These are phyloP conservation scores for Steinernema carpocapsae DNA, from an alignment of 2,888 invertebrate genomes.

Conservation along the genomic window DNA sequence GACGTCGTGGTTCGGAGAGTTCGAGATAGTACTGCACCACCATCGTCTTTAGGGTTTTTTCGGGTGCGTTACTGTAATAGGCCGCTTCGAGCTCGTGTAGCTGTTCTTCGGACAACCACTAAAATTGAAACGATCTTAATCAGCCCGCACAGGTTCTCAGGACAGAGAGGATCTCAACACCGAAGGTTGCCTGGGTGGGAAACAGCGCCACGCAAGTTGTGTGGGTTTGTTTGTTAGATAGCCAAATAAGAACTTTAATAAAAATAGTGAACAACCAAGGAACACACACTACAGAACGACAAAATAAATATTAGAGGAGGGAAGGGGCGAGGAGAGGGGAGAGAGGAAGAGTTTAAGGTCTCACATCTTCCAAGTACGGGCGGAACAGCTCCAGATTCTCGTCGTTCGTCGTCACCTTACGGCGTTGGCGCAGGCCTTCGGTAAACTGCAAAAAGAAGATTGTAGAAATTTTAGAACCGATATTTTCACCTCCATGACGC, in stretches of 20 bases:
- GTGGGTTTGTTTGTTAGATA: background rate
- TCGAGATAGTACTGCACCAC: conserved; percentile 24
- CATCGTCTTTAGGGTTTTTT: conserved; percentile 25
- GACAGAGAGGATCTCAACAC: too few relatives aligned
- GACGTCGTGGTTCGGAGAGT: conserved; percentile 4
- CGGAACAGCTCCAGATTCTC: conserved; percentile 1
- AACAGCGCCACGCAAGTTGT: too few relatives aligned
- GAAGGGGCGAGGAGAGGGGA: background rate
- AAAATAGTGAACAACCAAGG: conserved; percentile 23
- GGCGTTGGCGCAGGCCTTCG: conserved; percentile 15
- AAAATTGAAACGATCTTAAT: conserved; percentile 7
- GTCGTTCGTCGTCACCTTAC: background rate
- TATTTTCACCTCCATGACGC: background rate
- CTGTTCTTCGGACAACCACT: conserved; percentile 31
- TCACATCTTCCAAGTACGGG: conserved; percentile 34
- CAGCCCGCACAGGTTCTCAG: too few relatives aligned
- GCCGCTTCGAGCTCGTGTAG: conserved; percentile 26
- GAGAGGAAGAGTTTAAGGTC: conserved; percentile 24
- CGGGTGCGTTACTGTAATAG: conserved; percentile 25
- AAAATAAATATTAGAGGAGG: conserved; percentile 17
- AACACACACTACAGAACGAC: conserved; percentile 20
- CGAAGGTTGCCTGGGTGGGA: too few relatives aligned
- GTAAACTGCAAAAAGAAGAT: conserved; percentile 1
- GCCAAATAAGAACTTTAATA: conserved; percentile 27
- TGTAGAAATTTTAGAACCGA: background rate